Conservation (phyloP, 2,888 invertebrate genomes). For the Cecidostiba fungosa region DNA sequence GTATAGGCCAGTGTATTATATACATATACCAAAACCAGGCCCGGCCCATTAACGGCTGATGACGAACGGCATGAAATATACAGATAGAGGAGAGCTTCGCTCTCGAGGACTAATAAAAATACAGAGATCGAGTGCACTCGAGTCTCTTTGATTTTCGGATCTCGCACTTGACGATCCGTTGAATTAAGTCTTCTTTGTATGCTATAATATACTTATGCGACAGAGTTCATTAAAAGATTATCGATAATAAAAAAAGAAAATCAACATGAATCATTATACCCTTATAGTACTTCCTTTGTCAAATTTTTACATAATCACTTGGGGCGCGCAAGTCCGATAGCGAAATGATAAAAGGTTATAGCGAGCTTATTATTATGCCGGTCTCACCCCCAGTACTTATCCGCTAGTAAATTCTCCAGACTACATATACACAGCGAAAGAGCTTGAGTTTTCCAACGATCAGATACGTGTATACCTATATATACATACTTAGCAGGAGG, state of each 20-base stretch:
- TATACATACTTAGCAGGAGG: background rate
- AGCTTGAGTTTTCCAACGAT: background rate
- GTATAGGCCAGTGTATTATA: background rate
- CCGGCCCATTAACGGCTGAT: no score
- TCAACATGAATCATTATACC: background rate
- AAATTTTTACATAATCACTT: background rate
- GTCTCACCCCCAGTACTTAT: background rate
- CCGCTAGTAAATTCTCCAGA: background rate
- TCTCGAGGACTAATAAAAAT: background rate
- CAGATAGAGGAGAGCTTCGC: no score
- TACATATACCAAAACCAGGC: no score
- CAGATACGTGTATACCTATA: constrained; percentile 6
- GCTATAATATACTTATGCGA: no score
- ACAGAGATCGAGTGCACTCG: background rate
- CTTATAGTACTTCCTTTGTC: no score
- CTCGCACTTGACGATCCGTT: background rate
- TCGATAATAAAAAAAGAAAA: no score
- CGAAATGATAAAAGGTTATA: background rate
- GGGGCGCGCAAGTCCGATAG: background rate
- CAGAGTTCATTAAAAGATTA: no score
- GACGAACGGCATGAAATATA: no score
- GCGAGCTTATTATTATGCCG: constrained; percentile 14
- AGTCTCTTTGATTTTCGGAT: background rate
- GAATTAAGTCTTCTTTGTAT: no score
- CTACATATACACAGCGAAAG: background rate